Evolutionary conservation across 1,140 invertebrate species (phyloP).

Genomic region (Drosophila nigromelanica): DNA sequence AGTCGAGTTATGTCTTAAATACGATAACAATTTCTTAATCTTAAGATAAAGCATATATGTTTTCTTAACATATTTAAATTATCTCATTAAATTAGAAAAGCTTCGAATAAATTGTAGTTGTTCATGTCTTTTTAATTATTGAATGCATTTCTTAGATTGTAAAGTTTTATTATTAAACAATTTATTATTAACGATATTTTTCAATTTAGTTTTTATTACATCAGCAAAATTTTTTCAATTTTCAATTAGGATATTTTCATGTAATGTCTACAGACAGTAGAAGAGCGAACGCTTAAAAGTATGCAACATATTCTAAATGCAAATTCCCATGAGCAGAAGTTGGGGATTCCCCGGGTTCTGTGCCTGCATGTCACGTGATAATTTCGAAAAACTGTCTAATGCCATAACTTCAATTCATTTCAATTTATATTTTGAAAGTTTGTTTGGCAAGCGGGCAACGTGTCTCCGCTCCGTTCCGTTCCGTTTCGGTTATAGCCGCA

Average conservation of each 20-base stretch:
- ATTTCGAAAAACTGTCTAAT: conserved; percentile 77
- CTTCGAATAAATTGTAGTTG: conserved; percentile 25
- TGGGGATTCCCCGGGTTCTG: not conserved
- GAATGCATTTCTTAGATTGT: not conserved
- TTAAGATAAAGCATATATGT: not conserved
- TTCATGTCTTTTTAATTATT: not conserved
- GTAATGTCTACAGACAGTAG: not conserved
- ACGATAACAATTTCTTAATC: not conserved
- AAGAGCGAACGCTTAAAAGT: conserved; percentile 17
- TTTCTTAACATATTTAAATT: conserved; percentile 13
- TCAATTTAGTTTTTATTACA: no score
- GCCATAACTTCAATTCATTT: conserved; percentile 82
- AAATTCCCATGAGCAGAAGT: conserved; percentile 48
- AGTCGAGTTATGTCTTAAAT: not conserved
- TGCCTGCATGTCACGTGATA: conserved; percentile 71
- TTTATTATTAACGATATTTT: no score
- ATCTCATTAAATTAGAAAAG: conserved; percentile 19
- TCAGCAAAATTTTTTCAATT: no score
- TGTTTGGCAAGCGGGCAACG: conserved; percentile 49
- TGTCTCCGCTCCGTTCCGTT: conserved; percentile 7
- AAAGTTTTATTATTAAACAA: no score
- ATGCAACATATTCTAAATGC: conserved; percentile 81
- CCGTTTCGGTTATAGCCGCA: conserved; percentile 69
- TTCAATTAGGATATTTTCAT: no score
- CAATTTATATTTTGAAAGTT: conserved; percentile 76